phyloP scores from a whole-genome alignment of 2,888 invertebrate genomes.

The Helobdella robusta region DNA sequence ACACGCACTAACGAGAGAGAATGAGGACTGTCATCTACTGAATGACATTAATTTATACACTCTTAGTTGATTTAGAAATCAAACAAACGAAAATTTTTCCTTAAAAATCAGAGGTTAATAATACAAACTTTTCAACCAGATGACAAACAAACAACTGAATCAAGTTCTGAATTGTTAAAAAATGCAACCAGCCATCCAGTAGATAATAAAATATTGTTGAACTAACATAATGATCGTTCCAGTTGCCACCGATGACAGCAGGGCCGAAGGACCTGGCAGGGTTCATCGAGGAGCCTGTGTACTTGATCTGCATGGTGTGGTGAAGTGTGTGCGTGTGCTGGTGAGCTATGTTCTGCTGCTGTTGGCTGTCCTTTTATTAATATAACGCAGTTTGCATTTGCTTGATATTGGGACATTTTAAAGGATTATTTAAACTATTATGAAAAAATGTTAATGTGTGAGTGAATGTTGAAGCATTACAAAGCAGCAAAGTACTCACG shows the following conservation, averaged over 20 bases:
- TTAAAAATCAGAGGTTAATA: no score
- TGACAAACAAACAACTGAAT: neutral
- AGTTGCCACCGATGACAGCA: conserved; percentile 65
- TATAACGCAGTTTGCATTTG: neutral
- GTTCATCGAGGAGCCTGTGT: conserved; percentile 83
- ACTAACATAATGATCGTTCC: conserved; percentile 73
- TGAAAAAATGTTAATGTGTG: no score
- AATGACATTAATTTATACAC: no score
- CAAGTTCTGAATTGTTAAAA: no score
- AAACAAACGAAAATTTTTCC: no score
- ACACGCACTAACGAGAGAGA: no score
- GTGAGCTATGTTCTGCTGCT: no score
- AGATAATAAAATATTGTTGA: neutral
- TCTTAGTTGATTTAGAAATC: no score
- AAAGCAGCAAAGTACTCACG: conserved; percentile 34
- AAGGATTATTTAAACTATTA: neutral
- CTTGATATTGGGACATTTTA: neutral
- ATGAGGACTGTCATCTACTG: no score
- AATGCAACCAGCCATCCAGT: neutral
- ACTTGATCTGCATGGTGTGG: conserved; percentile 53
- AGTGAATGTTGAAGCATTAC: no score
- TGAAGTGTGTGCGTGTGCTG: no score
- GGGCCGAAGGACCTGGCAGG: conserved; percentile 81
- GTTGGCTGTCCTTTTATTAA: no score
- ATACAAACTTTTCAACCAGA: neutral